phyloP scores from a whole-genome alignment of 2,797 vertebrate genomes.

The Sardinella longiceps region DNA sequence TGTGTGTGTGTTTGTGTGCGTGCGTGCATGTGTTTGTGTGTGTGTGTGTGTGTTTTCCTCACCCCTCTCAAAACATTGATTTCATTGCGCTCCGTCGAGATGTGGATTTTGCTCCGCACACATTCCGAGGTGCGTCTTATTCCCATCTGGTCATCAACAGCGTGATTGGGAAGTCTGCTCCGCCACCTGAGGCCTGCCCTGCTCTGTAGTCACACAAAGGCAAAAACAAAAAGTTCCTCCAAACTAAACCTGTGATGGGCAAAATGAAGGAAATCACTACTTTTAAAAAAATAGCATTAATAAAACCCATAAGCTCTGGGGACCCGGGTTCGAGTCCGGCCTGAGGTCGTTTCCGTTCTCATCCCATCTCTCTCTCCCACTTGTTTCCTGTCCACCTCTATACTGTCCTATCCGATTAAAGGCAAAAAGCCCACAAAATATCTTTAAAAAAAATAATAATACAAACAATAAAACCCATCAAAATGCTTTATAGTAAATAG shows the following conservation, averaged over 20 bases:
- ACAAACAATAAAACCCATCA: neutral
- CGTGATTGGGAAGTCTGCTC: slow-evolving; percentile 69
- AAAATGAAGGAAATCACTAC: too few species aligned
- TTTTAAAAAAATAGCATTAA: neutral
- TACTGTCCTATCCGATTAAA: too few species aligned
- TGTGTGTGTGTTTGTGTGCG: too few species aligned
- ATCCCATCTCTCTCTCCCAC: too few species aligned
- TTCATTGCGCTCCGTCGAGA: neutral
- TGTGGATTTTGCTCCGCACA: neutral
- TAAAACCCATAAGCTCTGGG: too few species aligned
- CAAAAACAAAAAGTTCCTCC: slow-evolving; percentile 39
- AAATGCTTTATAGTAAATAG: neutral
- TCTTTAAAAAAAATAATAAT: neutral
- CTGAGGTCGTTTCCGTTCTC: too few species aligned
- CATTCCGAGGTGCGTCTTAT: slow-evolving; percentile 41
- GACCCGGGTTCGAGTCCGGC: too few species aligned
- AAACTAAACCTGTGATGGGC: slow-evolving; percentile 48
- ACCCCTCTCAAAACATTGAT: neutral
- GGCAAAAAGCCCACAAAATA: too few species aligned
- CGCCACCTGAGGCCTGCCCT: slow-evolving; percentile 75
- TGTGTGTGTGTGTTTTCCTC: neutral
- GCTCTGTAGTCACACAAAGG: slow-evolving; percentile 42
- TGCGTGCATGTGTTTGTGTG: neutral
- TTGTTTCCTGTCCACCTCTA: too few species aligned
- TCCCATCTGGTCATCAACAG: slow-evolving; percentile 62